Evolutionary conservation across 2,888 invertebrate genomes (phyloP).

Genomic region (Andrena dorsata): DNA sequence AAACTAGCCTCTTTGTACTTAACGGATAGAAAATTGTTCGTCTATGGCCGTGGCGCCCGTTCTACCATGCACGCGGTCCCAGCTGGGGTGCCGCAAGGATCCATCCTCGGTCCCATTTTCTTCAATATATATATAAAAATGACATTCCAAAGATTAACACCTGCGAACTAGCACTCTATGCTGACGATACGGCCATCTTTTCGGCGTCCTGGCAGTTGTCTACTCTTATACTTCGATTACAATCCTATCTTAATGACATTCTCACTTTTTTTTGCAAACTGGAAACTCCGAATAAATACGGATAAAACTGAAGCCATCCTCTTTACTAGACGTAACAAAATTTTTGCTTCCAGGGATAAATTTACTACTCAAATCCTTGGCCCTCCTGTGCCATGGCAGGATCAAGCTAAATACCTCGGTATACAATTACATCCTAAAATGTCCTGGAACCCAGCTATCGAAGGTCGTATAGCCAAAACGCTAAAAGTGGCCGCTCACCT

Average conservation of each 20-base stretch:
- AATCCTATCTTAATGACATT: too few species aligned
- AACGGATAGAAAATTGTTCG: background rate
- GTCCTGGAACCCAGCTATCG: background rate
- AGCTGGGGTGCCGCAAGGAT: conserved; percentile 20
- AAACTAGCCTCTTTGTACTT: background rate
- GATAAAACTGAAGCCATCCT: background rate
- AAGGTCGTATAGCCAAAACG: background rate
- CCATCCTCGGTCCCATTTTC: background rate
- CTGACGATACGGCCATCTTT: too few species aligned
- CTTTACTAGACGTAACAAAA: too few species aligned
- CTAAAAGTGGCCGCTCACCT: background rate
- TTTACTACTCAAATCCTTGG: too few species aligned
- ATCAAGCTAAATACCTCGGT: background rate
- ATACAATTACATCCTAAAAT: too few species aligned
- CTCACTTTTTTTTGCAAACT: too few species aligned
- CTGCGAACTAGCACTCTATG: too few species aligned
- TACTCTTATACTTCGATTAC: too few species aligned
- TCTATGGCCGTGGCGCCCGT: background rate
- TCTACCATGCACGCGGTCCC: background rate
- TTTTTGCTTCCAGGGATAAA: too few species aligned
- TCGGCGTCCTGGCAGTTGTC: too few species aligned
- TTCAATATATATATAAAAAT: conserved; percentile 3
- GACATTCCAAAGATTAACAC: conserved; percentile 1
- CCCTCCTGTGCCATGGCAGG: background rate
- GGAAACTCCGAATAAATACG: background rate